Evolutionary conservation across 2,888 invertebrate genomes (phyloP).

Genomic region (Herminia tarsipennalis): DNA sequence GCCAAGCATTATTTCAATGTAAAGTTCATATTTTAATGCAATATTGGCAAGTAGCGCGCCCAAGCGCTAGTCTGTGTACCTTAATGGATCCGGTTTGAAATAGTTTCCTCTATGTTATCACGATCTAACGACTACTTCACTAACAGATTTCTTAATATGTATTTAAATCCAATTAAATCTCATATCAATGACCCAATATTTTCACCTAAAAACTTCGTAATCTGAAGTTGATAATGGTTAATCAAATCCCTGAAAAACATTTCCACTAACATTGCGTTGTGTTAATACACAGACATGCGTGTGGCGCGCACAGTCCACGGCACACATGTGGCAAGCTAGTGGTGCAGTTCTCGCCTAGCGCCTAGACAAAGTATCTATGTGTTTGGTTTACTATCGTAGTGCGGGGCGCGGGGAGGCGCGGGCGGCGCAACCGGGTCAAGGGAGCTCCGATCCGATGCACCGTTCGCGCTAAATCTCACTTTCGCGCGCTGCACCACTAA

Average conservation of each 20-base stretch:
- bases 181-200: conserved; percentile 44
- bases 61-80: conserved; percentile 9
- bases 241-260: conserved; percentile 59
- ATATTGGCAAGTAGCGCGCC: conserved; percentile 12
- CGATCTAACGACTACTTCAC: conserved; percentile 37
- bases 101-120: conserved; percentile 49
- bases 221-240: conserved; percentile 43
- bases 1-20: conserved; percentile 48
- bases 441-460: conserved; percentile 83
- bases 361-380: conserved; percentile 66
- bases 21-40: conserved; percentile 47
- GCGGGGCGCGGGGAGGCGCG: conserved; percentile 54
- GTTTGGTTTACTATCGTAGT: conserved; percentile 71
- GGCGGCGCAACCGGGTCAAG: conserved; percentile 78
- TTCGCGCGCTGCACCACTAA: conserved; percentile 81
- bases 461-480: conserved; percentile 85
- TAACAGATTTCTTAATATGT: conserved; percentile 34
- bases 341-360: conserved; percentile 53
- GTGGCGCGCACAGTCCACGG: conserved; percentile 25
- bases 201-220: conserved; percentile 38
- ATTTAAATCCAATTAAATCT: conserved; percentile 34
- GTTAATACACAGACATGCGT: conserved; percentile 42
- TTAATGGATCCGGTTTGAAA: conserved; percentile 43
- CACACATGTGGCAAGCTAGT: conserved; percentile 28
- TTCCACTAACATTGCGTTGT: conserved; percentile 48